Evolutionary conservation across 2,113 vertebrate species (phyloP), one percentile per base, ranked within the genome.

Genomic region (Cottus gobio): DNA sequence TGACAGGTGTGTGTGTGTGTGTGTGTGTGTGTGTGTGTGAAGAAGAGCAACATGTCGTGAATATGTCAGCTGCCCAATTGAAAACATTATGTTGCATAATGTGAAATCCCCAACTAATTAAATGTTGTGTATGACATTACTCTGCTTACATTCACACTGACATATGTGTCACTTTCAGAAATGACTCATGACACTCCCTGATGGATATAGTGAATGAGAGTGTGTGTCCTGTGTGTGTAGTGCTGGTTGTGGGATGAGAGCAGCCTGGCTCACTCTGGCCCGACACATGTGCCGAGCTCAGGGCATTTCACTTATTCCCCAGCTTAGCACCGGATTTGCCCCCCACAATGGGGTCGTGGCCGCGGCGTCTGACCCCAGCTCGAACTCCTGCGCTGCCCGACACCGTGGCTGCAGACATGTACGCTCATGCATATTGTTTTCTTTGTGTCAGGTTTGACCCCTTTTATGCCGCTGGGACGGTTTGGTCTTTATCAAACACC

Each of bases 281-380:
- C 52, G 84, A 89, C 95, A 88, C 90, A 95, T 95, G 94, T 95
- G 96, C 95, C 91, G 94, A 95, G 95, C 96, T 95, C 95, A 95
- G 92, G 93, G 90, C 92, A 95, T 97, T 96, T 95, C 92, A 92
- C 91, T 96, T 91, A 95, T 90, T 94, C 93, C 90, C 85, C 94
- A 96, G 95, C 95, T 97, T 96, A 97, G 90, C 87, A 83, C 92
- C 87, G 95, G 96, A 96, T 97, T 96, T 97, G 91, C 84, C 91
- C 85, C 91, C 95, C 87, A 97, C 96, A 97, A 96, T 96, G 94
- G 95, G 93, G 94, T 92, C 91, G 85, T 94, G 94, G 93, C 93
- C 91, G 77, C 66, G 58, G 88, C 89, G 95, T 96, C 96, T 97
- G 96, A 97, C 96, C 96, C 93, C 86, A 24, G 79, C 90, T 86